These are phyloP conservation scores for Achlya flavicornis DNA, from an alignment of 2,888 invertebrate genomes.

Conservation along the genomic window DNA sequence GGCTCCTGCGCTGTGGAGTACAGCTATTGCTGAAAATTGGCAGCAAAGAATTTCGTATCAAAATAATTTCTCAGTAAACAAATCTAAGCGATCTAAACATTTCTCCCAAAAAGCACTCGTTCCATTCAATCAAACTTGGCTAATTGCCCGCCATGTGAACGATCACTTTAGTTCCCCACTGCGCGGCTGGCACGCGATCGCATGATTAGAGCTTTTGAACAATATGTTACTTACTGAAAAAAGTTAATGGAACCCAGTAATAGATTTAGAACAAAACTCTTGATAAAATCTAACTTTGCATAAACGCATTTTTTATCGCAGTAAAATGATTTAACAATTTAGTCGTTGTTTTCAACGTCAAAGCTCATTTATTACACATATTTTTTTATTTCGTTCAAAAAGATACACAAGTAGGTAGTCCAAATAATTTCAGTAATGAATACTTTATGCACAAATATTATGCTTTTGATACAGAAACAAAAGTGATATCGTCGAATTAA, in stretches of 20 bases:
- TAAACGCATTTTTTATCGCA: neutral
- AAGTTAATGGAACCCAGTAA: slow-evolving; percentile 50
- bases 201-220: slow-evolving; percentile 47
- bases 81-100: slow-evolving; percentile 16
- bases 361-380: too few relatives aligned
- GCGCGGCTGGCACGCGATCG: slow-evolving; percentile 40
- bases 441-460: too few relatives aligned
- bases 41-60: neutral
- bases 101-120: slow-evolving; percentile 34
- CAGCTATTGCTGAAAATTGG: neutral
- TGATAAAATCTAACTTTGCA: slow-evolving; percentile 21
- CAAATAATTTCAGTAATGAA: neutral
- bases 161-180: slow-evolving; percentile 38
- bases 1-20: too few relatives aligned
- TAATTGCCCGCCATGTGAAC: slow-evolving; percentile 43
- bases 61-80: slow-evolving; percentile 21
- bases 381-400: too few relatives aligned
- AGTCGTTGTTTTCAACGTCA: neutral
- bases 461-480: neutral
- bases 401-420: too few relatives aligned
- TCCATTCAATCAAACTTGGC: slow-evolving; percentile 47
- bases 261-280: slow-evolving; percentile 52
- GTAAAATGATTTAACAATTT: neutral
- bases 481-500: neutral
- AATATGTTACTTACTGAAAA: slow-evolving; percentile 44